A percentile compares a stretch with the other conserved stretches of the same genome.
Conservation (phyloP, 2,113 vertebrate genomes). For the Zapus hudsonius region DNA sequence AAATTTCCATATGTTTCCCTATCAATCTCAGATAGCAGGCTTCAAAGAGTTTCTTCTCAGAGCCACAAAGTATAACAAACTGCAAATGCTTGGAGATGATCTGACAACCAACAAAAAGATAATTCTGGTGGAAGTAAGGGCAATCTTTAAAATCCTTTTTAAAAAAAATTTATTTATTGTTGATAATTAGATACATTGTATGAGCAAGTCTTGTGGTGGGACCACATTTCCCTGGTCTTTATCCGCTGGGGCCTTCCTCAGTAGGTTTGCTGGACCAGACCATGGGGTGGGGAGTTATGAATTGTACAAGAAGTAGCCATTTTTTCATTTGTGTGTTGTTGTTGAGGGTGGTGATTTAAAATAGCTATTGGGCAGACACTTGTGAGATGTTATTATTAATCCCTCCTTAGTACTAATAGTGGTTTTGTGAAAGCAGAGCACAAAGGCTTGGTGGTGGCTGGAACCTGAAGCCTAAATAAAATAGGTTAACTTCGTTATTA, state of each 20-base stretch:
- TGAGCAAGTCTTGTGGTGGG: no score
- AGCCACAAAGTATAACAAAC: conserved; percentile 94
- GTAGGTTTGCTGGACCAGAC: no score
- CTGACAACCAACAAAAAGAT: conserved; percentile 87
- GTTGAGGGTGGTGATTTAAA: no score
- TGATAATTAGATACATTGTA: no score
- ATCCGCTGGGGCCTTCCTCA: no score
- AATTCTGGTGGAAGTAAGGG: conserved; percentile 94
- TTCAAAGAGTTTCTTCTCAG: conserved; percentile 96
- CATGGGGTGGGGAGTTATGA: no score
- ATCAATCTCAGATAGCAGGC: conserved; percentile 88
- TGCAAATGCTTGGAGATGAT: conserved; percentile 92
- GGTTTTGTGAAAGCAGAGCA: neutral
- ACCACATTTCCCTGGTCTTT: no score
- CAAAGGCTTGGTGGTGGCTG: neutral
- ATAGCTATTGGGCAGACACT: neutral
- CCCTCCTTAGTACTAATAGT: neutral
- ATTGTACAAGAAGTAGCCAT: no score
- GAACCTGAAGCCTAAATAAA: neutral
- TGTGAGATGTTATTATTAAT: neutral
- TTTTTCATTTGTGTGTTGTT: no score
- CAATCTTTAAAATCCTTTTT: conserved; percentile 46
- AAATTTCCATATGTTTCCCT: conserved; percentile 82
- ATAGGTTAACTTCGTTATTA: neutral
- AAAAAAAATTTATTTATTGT: no score